These are phyloP conservation scores for Halcyon senegalensis DNA, from an alignment of 2,113 vertebrate species.

Conservation along the genomic window DNA sequence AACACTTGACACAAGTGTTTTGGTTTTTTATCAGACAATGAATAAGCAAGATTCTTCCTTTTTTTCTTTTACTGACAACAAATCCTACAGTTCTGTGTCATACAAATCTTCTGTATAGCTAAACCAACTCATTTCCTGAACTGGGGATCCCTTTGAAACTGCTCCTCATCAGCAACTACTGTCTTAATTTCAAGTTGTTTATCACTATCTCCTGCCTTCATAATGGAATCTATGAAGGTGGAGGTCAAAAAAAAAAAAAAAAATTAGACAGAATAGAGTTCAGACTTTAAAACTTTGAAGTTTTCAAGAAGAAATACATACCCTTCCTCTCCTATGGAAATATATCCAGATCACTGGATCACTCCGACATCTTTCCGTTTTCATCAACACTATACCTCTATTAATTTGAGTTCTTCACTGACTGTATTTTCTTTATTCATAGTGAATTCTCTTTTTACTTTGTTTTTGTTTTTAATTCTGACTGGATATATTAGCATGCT, in stretches of 20 bases:
- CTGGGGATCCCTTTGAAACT: neutral
- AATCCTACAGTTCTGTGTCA: neutral
- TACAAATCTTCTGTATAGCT: neutral
- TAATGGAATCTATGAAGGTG: neutral
- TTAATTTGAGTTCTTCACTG: neutral
- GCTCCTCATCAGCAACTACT: neutral
- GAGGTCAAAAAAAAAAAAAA: neutral
- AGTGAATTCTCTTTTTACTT: neutral
- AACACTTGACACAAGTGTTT: neutral
- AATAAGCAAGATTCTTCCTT: neutral
- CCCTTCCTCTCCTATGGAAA: neutral
- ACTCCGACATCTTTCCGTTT: neutral
- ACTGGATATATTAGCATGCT: neutral
- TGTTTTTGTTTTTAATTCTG: neutral
- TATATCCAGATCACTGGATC: neutral
- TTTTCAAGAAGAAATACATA: neutral
- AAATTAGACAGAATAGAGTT: neutral
- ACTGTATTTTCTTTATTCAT: neutral
- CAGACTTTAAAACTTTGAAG: fast-evolving
- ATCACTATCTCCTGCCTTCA: neutral
- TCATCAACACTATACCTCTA: neutral
- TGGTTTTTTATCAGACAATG: neutral
- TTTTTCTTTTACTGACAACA: neutral
- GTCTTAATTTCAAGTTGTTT: neutral
- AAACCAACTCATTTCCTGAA: neutral